phyloP scores from a whole-genome alignment of 2,888 invertebrate species.

The Prosapia bicincta region DNA sequence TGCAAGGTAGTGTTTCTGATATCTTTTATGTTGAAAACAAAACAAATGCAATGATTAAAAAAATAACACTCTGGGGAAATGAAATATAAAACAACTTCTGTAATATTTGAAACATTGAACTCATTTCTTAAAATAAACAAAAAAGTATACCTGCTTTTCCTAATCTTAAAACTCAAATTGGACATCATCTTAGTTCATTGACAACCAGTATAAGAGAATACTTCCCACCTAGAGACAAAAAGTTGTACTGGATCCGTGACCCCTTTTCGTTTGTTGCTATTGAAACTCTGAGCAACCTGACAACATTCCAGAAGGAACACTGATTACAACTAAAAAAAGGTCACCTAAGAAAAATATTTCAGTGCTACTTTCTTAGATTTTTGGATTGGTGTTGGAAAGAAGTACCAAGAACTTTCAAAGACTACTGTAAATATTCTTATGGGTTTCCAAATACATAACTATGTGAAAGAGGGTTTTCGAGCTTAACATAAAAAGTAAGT shows the following conservation, averaged over 20 bases:
- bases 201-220: slow-evolving; percentile 19
- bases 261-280: not conserved
- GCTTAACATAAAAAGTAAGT: not conserved
- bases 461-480: not conserved
- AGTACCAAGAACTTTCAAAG: not conserved
- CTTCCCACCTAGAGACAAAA: not conserved
- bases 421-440: not conserved
- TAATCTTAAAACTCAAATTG: not conserved
- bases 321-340: not conserved
- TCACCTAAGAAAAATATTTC: not conserved
- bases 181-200: slow-evolving; percentile 13
- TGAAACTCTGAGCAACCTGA: not conserved
- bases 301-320: too few species aligned
- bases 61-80: slow-evolving; percentile 15
- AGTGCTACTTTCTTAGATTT: not conserved
- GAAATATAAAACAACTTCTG: slow-evolving; percentile 15
- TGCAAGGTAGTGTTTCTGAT: slow-evolving; percentile 4
- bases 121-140: slow-evolving; percentile 18
- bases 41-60: slow-evolving; percentile 16
- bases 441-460: not conserved
- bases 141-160: slow-evolving; percentile 4
- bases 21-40: slow-evolving; percentile 17
- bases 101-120: slow-evolving; percentile 15
- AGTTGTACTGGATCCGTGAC: not conserved
- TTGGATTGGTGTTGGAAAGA: not conserved